Evolutionary conservation across 2,888 invertebrate species (phyloP).

Genomic region (Lagria hirta): DNA sequence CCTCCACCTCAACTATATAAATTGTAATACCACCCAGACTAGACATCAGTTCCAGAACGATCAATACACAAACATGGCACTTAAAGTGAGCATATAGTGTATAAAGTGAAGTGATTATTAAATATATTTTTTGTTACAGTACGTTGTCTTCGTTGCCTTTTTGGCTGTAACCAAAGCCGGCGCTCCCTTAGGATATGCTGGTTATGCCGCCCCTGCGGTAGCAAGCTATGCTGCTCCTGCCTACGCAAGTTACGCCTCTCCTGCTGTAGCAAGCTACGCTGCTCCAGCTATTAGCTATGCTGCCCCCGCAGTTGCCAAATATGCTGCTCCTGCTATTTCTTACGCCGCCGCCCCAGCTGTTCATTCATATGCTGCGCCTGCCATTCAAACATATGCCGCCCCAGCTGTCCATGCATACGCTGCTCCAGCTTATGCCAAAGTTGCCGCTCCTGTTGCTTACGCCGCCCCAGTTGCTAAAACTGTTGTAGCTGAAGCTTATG

Average conservation of each 20-base stretch:
- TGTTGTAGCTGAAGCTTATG: conserved; percentile 50
- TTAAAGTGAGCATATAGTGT: conserved; percentile 37
- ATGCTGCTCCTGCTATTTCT: conserved; percentile 44
- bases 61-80: conserved; percentile 34
- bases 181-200: conserved; percentile 34
- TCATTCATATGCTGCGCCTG: conserved; percentile 46
- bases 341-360: conserved; percentile 36
- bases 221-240: conserved; percentile 30
- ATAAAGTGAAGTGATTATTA: conserved; percentile 8
- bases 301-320: conserved; percentile 26
- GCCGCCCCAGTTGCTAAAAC: conserved; percentile 43
- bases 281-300: conserved; percentile 27
- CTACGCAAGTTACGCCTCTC: conserved; percentile 20
- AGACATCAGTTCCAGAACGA: conserved; percentile 8
- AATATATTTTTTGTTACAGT: conserved; percentile 28
- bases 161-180: conserved; percentile 39
- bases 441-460: conserved; percentile 22
- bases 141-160: conserved; percentile 33
- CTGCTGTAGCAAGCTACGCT: conserved; percentile 7
- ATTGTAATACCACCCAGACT: conserved; percentile 22
- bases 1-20: conserved; percentile 29
- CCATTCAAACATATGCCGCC: conserved; percentile 39
- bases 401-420: conserved; percentile 29
- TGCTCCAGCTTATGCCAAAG: conserved; percentile 41
- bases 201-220: conserved; percentile 23